Base-by-base conservation (phyloP, 1,140 invertebrate species). In the Bombus polaris region DNA sequence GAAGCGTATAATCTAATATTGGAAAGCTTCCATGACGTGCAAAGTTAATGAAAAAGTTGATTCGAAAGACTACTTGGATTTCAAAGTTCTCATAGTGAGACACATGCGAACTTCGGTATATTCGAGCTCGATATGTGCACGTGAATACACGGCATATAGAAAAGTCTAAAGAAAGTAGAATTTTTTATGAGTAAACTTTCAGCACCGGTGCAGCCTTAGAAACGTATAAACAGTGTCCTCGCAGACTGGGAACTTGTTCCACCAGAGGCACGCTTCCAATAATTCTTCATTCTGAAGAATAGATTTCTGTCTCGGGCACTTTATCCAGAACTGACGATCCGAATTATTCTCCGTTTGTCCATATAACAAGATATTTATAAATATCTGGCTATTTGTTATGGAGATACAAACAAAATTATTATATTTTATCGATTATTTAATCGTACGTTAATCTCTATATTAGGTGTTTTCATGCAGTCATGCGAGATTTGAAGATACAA, bases 111-210 rank as follows among this genome's bases (percentile, higher is more conserved):
- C 42, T 71, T 13, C 22, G 0, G 0, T 22, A 53, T 22, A 39
- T 12, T 70, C 37, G 22, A 70, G 37, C 25, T 39, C 9, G 9
- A 39, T 70, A 39, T 13, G 3, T 68, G 2, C 37, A 37, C 35
- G 22, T 2, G 4, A 2, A 68, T 39, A 39, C 18, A 37, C 28
- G 28, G 18, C 18, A 25, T 71, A 42, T 28, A 39, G 10, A 15
- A 22, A 73, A 32, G 28, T 47, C 8, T 28, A 3, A 18, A 32
- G 8, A 5, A 44, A 44, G 15, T 25, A 18, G 71, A 47, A 47
- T 44, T 73, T 73, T 73, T 73, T 73, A 73, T 44, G n/a, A 73
- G 15, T 8, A 44, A 73, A 73, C 71, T 73, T 73, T 73, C 8
- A 73, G 39, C 10, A 53, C n/a, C 35, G n/a, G 0, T 39, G 13